Percentiles rank a stretch among this genome's conserved stretches.
Conservation (phyloP, 2,113 vertebrate species). For the Brachionichthys hirsutus region DNA sequence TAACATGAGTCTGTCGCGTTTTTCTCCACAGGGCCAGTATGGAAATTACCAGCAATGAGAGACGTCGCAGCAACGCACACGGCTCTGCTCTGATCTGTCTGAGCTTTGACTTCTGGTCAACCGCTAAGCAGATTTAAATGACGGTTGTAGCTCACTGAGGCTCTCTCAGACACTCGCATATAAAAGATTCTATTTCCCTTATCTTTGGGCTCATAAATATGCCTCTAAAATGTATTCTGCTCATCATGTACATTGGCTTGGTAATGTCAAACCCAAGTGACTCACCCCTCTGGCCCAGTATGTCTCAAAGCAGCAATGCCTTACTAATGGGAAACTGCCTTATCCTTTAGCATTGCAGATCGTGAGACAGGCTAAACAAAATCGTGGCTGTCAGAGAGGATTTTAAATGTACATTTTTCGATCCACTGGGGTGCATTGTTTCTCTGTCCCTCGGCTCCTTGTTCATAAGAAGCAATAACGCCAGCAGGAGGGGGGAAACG, state of each 20-base stretch:
- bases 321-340: conserved; percentile 78
- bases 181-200: conserved; percentile 35
- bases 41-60: conserved; percentile 98
- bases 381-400: conserved; percentile 53
- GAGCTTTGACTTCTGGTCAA: conserved; percentile 63
- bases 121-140: conserved; percentile 68
- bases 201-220: conserved; percentile 39
- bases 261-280: conserved; percentile 31
- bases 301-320: conserved; percentile 77
- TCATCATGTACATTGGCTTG: conserved; percentile 31
- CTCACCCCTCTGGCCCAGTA: conserved; percentile 47
- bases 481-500: conserved; percentile 74
- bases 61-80: conserved; percentile 68
- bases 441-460: conserved; percentile 55
- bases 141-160: conserved; percentile 66
- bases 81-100: conserved; percentile 62
- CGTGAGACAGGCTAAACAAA: conserved; percentile 56
- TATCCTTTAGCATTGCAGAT: conserved; percentile 75
- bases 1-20: conserved; percentile 43
- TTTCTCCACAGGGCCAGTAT: conserved; percentile 89
- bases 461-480: conserved; percentile 84
- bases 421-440: conserved; percentile 52
- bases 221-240: conserved; percentile 50
- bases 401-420: conserved; percentile 56
- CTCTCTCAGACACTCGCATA: conserved; percentile 48